Percentiles rank a stretch among this genome's conserved stretches.
These are phyloP conservation scores for Zaprionus vittiger DNA, from an alignment of 1,140 invertebrate species.

Conservation along the genomic window DNA sequence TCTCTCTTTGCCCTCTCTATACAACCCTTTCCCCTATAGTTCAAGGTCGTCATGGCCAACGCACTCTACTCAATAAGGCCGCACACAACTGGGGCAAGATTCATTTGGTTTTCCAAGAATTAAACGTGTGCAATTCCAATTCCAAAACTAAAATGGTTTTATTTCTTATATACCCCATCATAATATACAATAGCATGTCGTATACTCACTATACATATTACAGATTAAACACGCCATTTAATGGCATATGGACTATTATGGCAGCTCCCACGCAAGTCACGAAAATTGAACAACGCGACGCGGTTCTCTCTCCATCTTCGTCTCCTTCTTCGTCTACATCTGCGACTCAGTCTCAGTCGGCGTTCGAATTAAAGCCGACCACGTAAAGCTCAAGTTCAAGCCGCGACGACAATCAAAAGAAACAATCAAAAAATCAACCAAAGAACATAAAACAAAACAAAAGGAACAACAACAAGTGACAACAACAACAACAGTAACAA, in stretches of 20 bases:
- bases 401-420: constrained; percentile 50
- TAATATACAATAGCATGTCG: constrained; percentile 31
- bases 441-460: constrained; percentile 36
- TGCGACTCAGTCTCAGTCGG: constrained; percentile 4
- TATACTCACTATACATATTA: constrained; percentile 55
- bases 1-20: not conserved
- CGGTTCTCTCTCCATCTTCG: constrained; percentile 33
- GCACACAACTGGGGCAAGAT: constrained; percentile 39
- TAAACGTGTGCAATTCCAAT: constrained; percentile 60
- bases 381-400: constrained; percentile 57
- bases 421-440: constrained; percentile 35
- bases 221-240: constrained; percentile 76
- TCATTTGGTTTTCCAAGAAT: constrained; percentile 54
- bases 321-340: not conserved
- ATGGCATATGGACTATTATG: constrained; percentile 75
- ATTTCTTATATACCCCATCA: constrained; percentile 38
- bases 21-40: not conserved
- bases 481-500: constrained; percentile 11
- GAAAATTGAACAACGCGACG: constrained; percentile 65
- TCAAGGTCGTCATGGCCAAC: constrained; percentile 18
- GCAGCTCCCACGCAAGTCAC: constrained; percentile 77
- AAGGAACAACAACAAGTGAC: not conserved
- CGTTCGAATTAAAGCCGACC: constrained; percentile 48
- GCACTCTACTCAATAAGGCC: constrained; percentile 34
- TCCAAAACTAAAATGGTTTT: constrained; percentile 64